Conservation (phyloP, 1,140 invertebrate species). For the Leptoteleia sp. region DNA sequence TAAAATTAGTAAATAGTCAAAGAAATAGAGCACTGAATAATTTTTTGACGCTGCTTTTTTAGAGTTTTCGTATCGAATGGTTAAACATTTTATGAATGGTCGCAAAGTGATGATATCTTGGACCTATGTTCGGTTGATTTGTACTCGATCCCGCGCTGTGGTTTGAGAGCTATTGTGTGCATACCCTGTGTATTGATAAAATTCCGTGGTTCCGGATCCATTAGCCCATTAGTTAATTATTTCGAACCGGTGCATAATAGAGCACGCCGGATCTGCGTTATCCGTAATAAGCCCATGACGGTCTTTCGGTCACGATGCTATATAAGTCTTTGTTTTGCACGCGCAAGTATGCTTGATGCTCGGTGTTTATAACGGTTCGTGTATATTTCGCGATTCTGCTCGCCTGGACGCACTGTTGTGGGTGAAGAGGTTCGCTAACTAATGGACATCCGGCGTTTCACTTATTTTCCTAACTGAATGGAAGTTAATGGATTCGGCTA, state of each 20-base stretch:
- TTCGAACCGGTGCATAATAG: conserved; percentile 74
- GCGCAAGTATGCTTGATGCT: conserved; percentile 47
- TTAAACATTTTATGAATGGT: conserved; percentile 32
- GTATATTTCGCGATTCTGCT: conserved; percentile 44
- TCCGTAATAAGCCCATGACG: conserved; percentile 67
- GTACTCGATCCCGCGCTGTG: conserved; percentile 22
- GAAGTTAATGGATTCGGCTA: conserved; percentile 36
- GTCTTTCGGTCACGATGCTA: conserved; percentile 60
- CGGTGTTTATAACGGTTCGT: conserved; percentile 46
- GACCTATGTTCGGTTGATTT: conserved; percentile 40
- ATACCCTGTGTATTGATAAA: conserved; percentile 52
- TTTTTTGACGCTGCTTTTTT: too few species aligned
- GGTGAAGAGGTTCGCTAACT: conserved; percentile 50
- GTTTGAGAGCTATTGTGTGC: conserved; percentile 44
- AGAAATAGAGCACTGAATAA: too few species aligned
- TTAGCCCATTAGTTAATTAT: conserved; percentile 80
- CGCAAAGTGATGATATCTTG: conserved; percentile 47
- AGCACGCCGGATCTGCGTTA: conserved; percentile 69
- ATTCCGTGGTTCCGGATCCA: conserved; percentile 71
- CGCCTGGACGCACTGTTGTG: conserved; percentile 35
- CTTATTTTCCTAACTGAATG: conserved; percentile 39
- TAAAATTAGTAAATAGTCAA: conserved; percentile 15
- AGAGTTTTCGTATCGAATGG: conserved; percentile 9
- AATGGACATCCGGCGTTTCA: conserved; percentile 51
- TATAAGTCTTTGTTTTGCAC: conserved; percentile 59